Conservation (phyloP, 2,888 invertebrate genomes). For the Craniophora ligustri region DNA sequence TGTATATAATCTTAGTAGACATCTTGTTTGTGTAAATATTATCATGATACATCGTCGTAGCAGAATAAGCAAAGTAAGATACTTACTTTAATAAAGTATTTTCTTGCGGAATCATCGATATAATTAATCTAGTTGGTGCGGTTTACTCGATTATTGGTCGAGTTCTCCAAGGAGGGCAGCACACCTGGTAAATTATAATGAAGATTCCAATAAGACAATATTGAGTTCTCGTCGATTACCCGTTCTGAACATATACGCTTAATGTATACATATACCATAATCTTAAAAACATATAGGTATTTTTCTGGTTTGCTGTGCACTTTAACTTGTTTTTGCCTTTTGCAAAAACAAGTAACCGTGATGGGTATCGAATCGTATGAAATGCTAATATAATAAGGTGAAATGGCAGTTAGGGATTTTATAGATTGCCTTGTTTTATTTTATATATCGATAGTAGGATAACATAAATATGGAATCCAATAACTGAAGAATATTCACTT, state of each 20-base stretch:
- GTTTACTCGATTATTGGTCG: constrained; percentile 54
- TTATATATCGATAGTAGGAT: neutral
- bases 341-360: constrained; percentile 42
- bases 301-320: constrained; percentile 36
- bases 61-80: constrained; percentile 12
- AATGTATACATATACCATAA: constrained; percentile 44
- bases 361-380: constrained; percentile 40
- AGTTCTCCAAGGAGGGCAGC: constrained; percentile 17
- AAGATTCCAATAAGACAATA: constrained; percentile 67
- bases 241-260: constrained; percentile 48
- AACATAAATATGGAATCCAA: neutral
- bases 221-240: constrained; percentile 59
- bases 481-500: neutral
- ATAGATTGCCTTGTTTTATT: constrained; percentile 17
- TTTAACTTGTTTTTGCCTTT: constrained; percentile 44
- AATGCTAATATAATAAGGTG: constrained; percentile 34
- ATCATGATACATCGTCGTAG: neutral
- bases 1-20: constrained; percentile 12
- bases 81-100: constrained; percentile 21
- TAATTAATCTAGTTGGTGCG: constrained; percentile 57
- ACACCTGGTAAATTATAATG: constrained; percentile 72
- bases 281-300: constrained; percentile 26
- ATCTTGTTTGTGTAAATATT: constrained; percentile 6
- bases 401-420: constrained; percentile 12
- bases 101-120: constrained; percentile 25